Base-by-base conservation (phyloP, 2,888 invertebrate genomes). In the Melanchra persicariae region DNA sequence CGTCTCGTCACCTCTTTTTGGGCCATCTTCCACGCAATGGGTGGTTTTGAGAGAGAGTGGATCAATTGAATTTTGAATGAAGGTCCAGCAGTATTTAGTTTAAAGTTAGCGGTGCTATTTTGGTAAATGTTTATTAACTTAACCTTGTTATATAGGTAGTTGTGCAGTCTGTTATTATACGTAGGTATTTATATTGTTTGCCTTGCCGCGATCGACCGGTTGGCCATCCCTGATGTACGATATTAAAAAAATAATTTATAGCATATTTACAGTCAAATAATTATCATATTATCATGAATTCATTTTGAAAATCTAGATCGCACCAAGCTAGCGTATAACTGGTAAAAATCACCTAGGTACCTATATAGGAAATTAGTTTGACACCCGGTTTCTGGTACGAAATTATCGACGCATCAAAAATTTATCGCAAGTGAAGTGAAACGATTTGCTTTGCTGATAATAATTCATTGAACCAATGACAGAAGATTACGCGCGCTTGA, bases 281-380 rank as follows among this genome's bases (percentile, higher is more conserved):
- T 34, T 26, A 65, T 74, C 37, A 67, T 51, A 49, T 51, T 60
- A n/a, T 26, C 26, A 74, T 71, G 74, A 74, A 51, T 67, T 8
- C 69, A 75, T 79, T 79, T 70, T 65, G 69, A 63, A 62, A 76
- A 68, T 54, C 34, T 61, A 64, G n/a, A 55, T 63, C 37, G 76
- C 81, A 71, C 55, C 66, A 83, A 83, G 82, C 82, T 76, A 79
- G 77, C 67, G 15, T 62, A 62, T 24, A 62, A 45, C 24, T 62
- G 1, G 24, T 70, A 51, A 60, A 71, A 51, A 45, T 63, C 24
- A 22, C 24, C 47, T 62, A 30, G 3, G 6, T 30, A 22, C 24
- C 47, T 62, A 30, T 30, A 30, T 30, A 54, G 26, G 58, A 65
- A 40, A 43, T 40, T 30, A 59, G 12, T 30, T 24, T 34, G 47